Conservation (phyloP, 2,888 invertebrate genomes). For the Himalopsyche anomala region DNA sequence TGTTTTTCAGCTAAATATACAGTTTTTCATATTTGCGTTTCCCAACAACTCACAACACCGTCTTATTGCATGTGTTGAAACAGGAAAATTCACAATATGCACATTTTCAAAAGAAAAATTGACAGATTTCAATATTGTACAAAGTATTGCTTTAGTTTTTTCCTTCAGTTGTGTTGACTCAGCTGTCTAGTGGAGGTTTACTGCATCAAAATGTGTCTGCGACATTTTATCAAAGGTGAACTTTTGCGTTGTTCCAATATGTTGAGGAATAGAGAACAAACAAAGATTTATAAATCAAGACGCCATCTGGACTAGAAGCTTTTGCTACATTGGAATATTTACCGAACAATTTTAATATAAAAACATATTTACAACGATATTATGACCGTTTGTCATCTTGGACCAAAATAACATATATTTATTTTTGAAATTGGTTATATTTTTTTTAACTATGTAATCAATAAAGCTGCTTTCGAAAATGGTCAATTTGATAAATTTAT, state of each 20-base stretch:
- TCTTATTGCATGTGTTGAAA: neutral
- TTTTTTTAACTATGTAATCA: too few relatives aligned
- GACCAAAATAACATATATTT: too few relatives aligned
- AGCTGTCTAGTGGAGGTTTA: conserved; percentile 24
- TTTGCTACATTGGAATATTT: neutral
- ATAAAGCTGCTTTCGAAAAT: too few relatives aligned
- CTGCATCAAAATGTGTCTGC: conserved; percentile 21
- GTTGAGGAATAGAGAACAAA: conserved; percentile 4
- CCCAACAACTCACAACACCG: neutral
- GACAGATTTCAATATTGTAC: conserved; percentile 26
- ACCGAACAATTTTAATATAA: neutral
- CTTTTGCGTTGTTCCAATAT: conserved; percentile 12
- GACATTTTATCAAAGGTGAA: conserved; percentile 4
- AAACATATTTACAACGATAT: neutral
- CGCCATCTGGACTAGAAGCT: conserved; percentile 20
- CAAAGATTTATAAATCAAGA: conserved; percentile 30
- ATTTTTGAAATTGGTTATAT: too few relatives aligned
- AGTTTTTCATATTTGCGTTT: too few relatives aligned
- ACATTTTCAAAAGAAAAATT: neutral
- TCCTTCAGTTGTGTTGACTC: neutral
- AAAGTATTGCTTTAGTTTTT: conserved; percentile 2
- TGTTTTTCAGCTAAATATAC: too few relatives aligned
- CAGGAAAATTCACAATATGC: neutral
- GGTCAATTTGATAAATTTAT: too few relatives aligned
- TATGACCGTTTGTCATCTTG: neutral